Evolutionary conservation across 1,140 invertebrate species (phyloP).

Genomic region (Pomacea maculata): DNA sequence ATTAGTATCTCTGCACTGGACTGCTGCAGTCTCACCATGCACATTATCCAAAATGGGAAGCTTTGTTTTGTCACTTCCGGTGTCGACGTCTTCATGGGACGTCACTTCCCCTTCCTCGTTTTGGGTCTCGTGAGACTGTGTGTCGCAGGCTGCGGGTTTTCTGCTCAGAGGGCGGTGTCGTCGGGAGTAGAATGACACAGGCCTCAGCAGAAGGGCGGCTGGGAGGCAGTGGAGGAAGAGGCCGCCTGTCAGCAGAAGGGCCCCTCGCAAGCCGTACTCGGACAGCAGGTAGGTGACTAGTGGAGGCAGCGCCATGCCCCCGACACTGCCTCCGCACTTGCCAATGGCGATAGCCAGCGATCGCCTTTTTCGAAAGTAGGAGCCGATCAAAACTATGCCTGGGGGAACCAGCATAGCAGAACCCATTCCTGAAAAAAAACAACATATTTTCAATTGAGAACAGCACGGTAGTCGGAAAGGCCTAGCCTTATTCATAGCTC

Average conservation of each 20-base stretch:
- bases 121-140: background rate
- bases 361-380: constrained; percentile 23
- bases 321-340: constrained; percentile 23
- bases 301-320: constrained; percentile 20
- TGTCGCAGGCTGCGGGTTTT: background rate
- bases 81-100: no score
- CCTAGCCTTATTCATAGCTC: no score
- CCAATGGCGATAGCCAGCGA: constrained; percentile 25
- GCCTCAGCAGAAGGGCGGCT: constrained; percentile 12
- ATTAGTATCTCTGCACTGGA: no score
- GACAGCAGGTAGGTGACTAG: constrained; percentile 13
- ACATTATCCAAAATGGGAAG: no score
- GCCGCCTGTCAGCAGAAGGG: constrained; percentile 11
- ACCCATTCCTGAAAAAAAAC: constrained; percentile 6
- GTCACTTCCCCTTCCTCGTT: background rate
- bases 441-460: no score
- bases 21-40: no score
- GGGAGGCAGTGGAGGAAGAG: constrained; percentile 15
- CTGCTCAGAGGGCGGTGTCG: background rate
- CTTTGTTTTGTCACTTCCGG: no score
- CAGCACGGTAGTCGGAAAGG: no score
- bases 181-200: constrained; percentile 1
- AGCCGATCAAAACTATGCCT: constrained; percentile 12
- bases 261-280: constrained; percentile 21
- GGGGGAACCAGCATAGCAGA: constrained; percentile 5